Percentiles rank a stretch among this genome's conserved stretches.
Conservation (phyloP, 2,888 invertebrate species). For the Oligia fasciuncula region DNA sequence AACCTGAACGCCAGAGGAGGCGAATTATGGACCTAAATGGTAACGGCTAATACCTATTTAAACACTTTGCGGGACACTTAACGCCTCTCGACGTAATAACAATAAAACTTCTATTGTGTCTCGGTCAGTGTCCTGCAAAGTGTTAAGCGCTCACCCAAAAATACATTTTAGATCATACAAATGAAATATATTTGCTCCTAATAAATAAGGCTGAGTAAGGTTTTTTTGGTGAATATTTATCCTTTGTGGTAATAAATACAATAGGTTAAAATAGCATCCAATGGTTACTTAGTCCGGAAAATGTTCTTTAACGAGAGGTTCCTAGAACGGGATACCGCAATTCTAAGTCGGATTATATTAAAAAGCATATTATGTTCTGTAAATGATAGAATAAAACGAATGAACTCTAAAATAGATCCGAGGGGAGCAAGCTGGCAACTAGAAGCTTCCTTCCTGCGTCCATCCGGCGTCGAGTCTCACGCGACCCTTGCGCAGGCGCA, state of each 20-base stretch:
- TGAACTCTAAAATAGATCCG: conserved; percentile 88
- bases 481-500: conserved; percentile 78
- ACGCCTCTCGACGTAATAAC: no score
- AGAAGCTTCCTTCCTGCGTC: conserved; percentile 89
- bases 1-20: background rate
- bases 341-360: conserved; percentile 38
- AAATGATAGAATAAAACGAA: conserved; percentile 82
- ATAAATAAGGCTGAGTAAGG: background rate
- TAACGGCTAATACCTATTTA: background rate
- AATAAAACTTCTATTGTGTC: no score
- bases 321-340: conserved; percentile 15
- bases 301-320: background rate
- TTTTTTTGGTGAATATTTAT: background rate
- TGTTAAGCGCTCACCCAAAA: background rate
- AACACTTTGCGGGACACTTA: no score
- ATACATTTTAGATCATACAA: background rate
- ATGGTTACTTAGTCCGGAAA: background rate
- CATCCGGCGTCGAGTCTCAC: conserved; percentile 88
- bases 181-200: background rate
- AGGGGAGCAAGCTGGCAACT: conserved; percentile 88
- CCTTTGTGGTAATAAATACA: background rate
- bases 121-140: no score
- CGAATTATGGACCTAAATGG: background rate
- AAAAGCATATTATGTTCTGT: conserved; percentile 72
- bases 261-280: background rate